Evolutionary conservation across 2,113 vertebrate species (phyloP).

Genomic region (Hiodon alosoides): DNA sequence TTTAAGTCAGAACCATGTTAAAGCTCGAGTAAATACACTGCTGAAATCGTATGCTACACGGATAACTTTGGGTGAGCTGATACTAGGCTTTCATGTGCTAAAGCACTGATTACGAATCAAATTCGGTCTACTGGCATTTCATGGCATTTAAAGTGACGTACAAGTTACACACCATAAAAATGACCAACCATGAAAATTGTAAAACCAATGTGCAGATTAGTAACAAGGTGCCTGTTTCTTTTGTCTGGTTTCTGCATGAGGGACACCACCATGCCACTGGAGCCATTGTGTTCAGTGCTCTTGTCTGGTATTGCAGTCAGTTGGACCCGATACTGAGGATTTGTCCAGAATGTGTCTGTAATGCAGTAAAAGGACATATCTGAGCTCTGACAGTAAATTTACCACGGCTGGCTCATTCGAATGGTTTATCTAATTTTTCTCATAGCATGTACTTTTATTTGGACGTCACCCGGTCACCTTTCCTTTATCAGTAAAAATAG

Average conservation of each 20-base stretch:
- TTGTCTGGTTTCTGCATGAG: conserved; percentile 61
- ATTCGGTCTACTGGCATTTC: neutral
- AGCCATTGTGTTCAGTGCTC: neutral
- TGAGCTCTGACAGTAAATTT: neutral
- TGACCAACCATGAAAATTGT: conserved; percentile 47
- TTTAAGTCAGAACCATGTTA: too few relatives aligned
- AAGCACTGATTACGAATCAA: too few relatives aligned
- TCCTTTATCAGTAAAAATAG: too few relatives aligned
- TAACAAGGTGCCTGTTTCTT: conserved; percentile 41
- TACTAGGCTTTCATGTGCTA: too few relatives aligned
- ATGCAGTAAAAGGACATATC: conserved; percentile 10
- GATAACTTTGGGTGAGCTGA: too few relatives aligned
- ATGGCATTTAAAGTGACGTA: too few relatives aligned
- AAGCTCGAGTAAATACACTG: too few relatives aligned
- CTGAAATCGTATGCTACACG: too few relatives aligned
- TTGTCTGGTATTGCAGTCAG: conserved; percentile 10
- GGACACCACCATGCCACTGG: conserved; percentile 51
- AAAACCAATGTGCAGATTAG: conserved; percentile 52
- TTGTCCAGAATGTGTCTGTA: conserved; percentile 50
- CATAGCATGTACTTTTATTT: too few relatives aligned
- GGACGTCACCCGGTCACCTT: too few relatives aligned
- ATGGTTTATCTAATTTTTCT: too few relatives aligned
- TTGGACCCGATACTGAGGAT: conserved; percentile 56
- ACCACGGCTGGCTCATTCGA: neutral
- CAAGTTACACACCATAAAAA: neutral